Evolutionary conservation across 2,113 vertebrate genomes (phyloP).

Genomic region (Ondatra zibethicus): DNA sequence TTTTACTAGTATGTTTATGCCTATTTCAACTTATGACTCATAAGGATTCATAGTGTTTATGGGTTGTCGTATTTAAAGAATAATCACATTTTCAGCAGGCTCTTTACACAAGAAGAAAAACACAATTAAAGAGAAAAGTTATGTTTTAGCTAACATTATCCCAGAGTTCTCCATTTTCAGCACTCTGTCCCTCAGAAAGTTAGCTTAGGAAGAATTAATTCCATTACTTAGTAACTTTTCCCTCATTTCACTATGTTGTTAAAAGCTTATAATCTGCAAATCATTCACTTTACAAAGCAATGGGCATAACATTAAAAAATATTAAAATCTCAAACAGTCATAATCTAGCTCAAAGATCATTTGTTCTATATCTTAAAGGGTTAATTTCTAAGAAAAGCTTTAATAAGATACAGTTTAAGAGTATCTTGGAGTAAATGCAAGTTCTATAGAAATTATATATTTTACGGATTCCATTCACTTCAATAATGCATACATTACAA

Average conservation of each 20-base stretch:
- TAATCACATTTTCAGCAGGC: background rate
- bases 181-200: slow-evolving; percentile 23
- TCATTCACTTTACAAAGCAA: slow-evolving; percentile 55
- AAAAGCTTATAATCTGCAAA: slow-evolving; percentile 14
- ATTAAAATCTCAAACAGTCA: slow-evolving; percentile 55
- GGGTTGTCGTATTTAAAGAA: background rate
- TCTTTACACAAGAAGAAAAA: slow-evolving; percentile 19
- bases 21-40: background rate
- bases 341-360: slow-evolving; percentile 10
- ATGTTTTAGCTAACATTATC: slow-evolving; percentile 22
- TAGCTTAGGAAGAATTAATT: slow-evolving; percentile 32
- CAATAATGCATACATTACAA: background rate
- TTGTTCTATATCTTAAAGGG: slow-evolving; percentile 48
- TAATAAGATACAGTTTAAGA: slow-evolving; percentile 35
- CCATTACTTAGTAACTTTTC: slow-evolving; percentile 2
- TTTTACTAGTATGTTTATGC: background rate
- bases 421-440: background rate
- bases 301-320: background rate
- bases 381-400: slow-evolving; percentile 54
- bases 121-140: slow-evolving; percentile 50
- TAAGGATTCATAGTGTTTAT: background rate
- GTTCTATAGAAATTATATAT: slow-evolving; percentile 30
- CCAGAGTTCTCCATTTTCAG: slow-evolving; percentile 23
- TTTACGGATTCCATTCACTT: slow-evolving; percentile 48
- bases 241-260: background rate